Evolutionary conservation across 1,140 invertebrate genomes (phyloP).

Genomic region (Zelostemma sp.): DNA sequence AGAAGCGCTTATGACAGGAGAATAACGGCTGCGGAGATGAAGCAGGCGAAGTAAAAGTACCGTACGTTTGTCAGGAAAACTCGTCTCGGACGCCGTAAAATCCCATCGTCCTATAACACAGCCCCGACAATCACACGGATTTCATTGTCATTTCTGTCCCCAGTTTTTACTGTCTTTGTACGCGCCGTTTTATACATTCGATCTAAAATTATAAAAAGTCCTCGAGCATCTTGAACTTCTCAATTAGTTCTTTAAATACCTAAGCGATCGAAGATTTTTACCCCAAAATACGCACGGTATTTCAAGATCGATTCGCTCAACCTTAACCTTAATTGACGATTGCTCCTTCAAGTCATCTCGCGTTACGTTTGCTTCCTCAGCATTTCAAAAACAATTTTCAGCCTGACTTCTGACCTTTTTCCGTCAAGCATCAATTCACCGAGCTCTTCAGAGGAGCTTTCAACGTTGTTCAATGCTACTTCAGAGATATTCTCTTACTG

Average conservation of each 20-base stretch:
- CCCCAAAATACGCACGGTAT: too few relatives aligned
- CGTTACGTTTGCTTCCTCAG: constrained; percentile 2
- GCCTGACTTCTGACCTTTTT: not conserved
- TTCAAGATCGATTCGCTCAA: constrained; percentile 1
- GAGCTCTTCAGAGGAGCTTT: not conserved
- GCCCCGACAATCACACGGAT: not conserved
- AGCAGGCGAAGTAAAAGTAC: constrained; percentile 30
- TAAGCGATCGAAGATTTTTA: too few relatives aligned
- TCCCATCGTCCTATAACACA: constrained; percentile 20
- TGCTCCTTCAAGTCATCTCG: not conserved
- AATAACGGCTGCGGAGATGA: constrained; percentile 9
- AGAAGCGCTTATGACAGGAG: constrained; percentile 22
- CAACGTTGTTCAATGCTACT: not conserved
- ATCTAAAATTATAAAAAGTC: too few relatives aligned
- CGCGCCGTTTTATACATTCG: too few relatives aligned
- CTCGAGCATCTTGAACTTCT: too few relatives aligned
- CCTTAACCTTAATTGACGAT: not conserved
- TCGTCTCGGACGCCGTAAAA: constrained; percentile 22
- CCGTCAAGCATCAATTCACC: not conserved
- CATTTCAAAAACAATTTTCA: constrained; percentile 4
- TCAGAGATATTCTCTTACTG: not conserved
- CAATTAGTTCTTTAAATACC: too few relatives aligned
- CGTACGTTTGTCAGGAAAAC: constrained; percentile 20
- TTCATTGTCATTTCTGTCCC: too few relatives aligned
- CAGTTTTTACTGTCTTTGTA: too few relatives aligned